Conservation (phyloP, 2,888 invertebrate genomes). For the Cheilosia scutellata region DNA sequence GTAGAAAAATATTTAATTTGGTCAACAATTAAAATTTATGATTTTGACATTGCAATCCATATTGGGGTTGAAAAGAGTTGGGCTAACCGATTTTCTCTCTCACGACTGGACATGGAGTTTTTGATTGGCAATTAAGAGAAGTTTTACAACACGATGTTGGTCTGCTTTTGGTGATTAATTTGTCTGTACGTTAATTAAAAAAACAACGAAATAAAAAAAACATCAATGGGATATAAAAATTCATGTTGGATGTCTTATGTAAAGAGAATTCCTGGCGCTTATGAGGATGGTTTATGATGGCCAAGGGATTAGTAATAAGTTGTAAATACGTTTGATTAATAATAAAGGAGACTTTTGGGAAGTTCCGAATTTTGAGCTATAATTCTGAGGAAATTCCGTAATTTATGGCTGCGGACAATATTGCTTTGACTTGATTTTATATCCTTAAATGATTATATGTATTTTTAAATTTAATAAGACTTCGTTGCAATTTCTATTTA, state of each 20-base stretch:
- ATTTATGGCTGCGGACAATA: too few species aligned
- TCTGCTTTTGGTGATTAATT: constrained; percentile 12
- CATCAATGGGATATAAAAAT: background rate
- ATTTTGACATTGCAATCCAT: constrained; percentile 55
- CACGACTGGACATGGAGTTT: constrained; percentile 2
- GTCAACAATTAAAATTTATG: constrained; percentile 59
- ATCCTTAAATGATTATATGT: too few species aligned
- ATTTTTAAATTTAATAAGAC: too few species aligned
- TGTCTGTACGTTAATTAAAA: background rate
- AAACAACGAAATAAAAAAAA: background rate
- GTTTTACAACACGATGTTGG: constrained; percentile 12
- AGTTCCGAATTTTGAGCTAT: too few species aligned
- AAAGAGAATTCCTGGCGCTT: too few species aligned
- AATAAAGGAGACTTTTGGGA: too few species aligned
- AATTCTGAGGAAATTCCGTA: too few species aligned
- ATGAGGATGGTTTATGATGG: too few species aligned
- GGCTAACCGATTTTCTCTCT: constrained; percentile 19
- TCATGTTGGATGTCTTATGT: background rate
- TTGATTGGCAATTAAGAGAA: constrained; percentile 38
- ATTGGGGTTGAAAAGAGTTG: background rate
- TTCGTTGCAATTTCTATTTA: too few species aligned
- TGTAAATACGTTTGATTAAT: too few species aligned
- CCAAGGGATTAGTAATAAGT: too few species aligned
- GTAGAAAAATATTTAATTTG: constrained; percentile 49
- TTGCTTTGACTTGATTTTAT: too few species aligned